These are phyloP conservation scores for Acanthopagrus latus DNA, from an alignment of 2,797 vertebrate genomes.

Conservation along the genomic window DNA sequence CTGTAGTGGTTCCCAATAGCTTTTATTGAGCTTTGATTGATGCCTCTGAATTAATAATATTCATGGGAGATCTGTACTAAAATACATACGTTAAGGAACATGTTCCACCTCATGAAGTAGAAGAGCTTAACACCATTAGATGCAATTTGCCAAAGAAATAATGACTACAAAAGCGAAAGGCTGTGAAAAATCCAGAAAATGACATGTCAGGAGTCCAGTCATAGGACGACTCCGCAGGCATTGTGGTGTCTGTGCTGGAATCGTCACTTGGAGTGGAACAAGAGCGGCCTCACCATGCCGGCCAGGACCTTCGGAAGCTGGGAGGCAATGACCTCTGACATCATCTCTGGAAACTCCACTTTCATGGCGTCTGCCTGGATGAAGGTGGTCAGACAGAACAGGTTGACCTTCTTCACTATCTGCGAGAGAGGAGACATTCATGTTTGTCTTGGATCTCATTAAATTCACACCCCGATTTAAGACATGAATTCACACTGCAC, in stretches of 20 bases:
- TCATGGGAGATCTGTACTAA: constrained; percentile 16
- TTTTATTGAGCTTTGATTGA: constrained; percentile 16
- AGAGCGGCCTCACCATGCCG: constrained; percentile 97
- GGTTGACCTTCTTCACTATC: constrained; percentile 98
- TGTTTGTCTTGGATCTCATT: constrained; percentile 7
- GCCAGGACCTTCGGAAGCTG: constrained; percentile 98
- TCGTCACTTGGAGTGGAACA: constrained; percentile 97
- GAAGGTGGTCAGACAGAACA: constrained; percentile 97
- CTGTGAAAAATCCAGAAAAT: constrained; percentile 53
- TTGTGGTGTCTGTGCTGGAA: background rate
- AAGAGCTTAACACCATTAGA: constrained; percentile 10
- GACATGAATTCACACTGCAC: background rate
- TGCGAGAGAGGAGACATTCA: constrained; percentile 68
- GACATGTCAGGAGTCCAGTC: constrained; percentile 46
- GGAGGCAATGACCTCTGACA: constrained; percentile 98
- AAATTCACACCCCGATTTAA: background rate
- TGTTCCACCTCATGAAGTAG: constrained; percentile 11
- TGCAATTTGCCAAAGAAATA: constrained; percentile 31
- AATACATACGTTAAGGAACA: constrained; percentile 10
- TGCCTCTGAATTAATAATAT: constrained; percentile 34
- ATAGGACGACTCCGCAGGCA: constrained; percentile 24
- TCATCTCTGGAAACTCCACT: constrained; percentile 99
- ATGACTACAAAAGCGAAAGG: constrained; percentile 22
- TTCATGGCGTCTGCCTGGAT: constrained; percentile 96
- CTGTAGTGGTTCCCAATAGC: constrained; percentile 8